Conservation (phyloP, 2,888 invertebrate genomes). For the Oligia fasciuncula region DNA sequence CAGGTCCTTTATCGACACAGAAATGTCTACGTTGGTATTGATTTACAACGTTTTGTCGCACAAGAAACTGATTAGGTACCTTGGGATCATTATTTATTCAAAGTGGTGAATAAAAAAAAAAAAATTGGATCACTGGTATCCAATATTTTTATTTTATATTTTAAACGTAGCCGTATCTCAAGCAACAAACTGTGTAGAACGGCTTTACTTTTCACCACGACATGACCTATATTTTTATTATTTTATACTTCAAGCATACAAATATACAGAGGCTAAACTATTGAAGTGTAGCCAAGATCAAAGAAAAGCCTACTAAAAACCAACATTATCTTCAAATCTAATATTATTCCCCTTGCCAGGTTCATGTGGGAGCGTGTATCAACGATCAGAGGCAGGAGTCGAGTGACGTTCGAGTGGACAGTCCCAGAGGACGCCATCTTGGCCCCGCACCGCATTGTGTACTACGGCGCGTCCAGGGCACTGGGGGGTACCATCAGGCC, state of each 20-base stretch:
- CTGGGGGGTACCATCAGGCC: slow-evolving; percentile 91
- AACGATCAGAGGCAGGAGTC: slow-evolving; percentile 93
- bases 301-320: neutral
- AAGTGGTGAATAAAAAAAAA: too few species aligned
- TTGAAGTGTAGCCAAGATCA: neutral
- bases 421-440: slow-evolving; percentile 91
- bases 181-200: neutral
- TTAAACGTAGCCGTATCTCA: neutral
- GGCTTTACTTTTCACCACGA: neutral
- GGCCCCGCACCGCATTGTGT: slow-evolving; percentile 94
- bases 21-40: neutral
- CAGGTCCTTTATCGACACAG: neutral
- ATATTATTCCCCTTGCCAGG: slow-evolving; percentile 84
- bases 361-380: slow-evolving; percentile 94
- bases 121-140: neutral
- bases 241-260: neutral
- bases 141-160: neutral
- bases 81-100: neutral
- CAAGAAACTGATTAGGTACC: neutral
- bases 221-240: neutral
- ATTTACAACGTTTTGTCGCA: neutral
- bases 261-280: neutral
- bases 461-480: slow-evolving; percentile 93
- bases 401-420: slow-evolving; percentile 94
- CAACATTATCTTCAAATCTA: neutral